Evolutionary conservation across 23 tunicate genomes (phyloP).

Genomic region (Clavelina lepadiformis): DNA sequence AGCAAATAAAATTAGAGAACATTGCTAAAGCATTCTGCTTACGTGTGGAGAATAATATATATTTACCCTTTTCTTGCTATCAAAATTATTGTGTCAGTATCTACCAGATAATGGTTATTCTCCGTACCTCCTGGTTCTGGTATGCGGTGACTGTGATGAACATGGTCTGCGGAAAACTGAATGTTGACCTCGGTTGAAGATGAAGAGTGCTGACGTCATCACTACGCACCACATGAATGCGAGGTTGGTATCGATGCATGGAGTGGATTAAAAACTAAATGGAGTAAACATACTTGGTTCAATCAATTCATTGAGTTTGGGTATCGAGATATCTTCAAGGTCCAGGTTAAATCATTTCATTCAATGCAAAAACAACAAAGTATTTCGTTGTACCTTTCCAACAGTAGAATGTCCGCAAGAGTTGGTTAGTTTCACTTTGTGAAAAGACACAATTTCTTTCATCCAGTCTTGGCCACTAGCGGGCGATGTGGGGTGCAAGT

Average conservation of each 20-base stretch:
- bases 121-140: conserved; percentile 62
- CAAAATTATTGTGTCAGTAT: no score
- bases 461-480: conserved; percentile 65
- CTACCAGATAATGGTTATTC: no score
- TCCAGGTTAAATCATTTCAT: no score
- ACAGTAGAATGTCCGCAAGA: conserved; percentile 28
- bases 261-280: conserved; percentile 52
- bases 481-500: conserved; percentile 62
- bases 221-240: no score
- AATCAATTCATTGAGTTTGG: background rate
- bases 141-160: conserved; percentile 72
- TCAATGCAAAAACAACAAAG: no score
- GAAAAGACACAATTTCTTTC: conserved; percentile 70
- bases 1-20: conserved; percentile 8
- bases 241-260: conserved; percentile 59
- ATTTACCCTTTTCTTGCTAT: no score
- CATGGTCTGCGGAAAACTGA: conserved; percentile 47
- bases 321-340: no score
- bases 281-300: no score
- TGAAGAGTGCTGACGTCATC: conserved; percentile 29
- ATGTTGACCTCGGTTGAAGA: conserved; percentile 29
- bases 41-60: no score
- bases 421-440: conserved; percentile 69
- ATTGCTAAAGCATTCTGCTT: background rate
- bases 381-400: conserved; percentile 26